Evolutionary conservation across 2,888 invertebrate species (phyloP).

Genomic region (Epistrophella euchroma): DNA sequence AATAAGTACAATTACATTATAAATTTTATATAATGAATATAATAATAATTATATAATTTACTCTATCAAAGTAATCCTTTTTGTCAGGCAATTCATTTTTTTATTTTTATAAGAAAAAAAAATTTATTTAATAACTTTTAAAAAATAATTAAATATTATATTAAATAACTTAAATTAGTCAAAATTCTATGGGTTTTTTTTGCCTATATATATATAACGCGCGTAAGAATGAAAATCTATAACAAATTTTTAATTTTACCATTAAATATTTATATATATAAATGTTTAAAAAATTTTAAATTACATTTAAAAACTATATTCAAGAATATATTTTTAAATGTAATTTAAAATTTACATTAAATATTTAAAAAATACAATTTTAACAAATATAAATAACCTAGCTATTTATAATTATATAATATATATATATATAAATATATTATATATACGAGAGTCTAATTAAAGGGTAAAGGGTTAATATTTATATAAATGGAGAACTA

Average conservation of each 20-base stretch:
- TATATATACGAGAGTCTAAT: constrained; percentile 60
- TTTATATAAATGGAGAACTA: not conserved
- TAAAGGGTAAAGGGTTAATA: not conserved
- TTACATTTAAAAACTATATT: constrained; percentile 77
- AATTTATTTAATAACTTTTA: not conserved
- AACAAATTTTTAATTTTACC: constrained; percentile 60
- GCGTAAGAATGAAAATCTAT: not conserved
- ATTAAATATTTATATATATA: constrained; percentile 66
- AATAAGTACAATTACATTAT: constrained; percentile 79
- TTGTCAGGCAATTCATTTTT: constrained; percentile 47
- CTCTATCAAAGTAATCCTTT: constrained; percentile 88
- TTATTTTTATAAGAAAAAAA: not conserved
- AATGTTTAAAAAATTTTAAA: constrained; percentile 75
- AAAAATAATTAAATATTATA: constrained; percentile 49
- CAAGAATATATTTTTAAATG: constrained; percentile 63
- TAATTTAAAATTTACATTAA: constrained; percentile 75
- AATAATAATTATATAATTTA: constrained; percentile 84
- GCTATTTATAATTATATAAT: constrained; percentile 71
- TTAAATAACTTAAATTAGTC: constrained; percentile 53
- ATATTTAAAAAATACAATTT: constrained; percentile 77
- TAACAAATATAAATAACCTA: constrained; percentile 59
- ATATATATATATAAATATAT: constrained; percentile 43
- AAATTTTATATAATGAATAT: constrained; percentile 79
- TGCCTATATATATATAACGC: no score
- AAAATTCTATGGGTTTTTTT: no score